phyloP scores from a whole-genome alignment of 2,888 invertebrate genomes.

The Agrochola lychnidis region DNA sequence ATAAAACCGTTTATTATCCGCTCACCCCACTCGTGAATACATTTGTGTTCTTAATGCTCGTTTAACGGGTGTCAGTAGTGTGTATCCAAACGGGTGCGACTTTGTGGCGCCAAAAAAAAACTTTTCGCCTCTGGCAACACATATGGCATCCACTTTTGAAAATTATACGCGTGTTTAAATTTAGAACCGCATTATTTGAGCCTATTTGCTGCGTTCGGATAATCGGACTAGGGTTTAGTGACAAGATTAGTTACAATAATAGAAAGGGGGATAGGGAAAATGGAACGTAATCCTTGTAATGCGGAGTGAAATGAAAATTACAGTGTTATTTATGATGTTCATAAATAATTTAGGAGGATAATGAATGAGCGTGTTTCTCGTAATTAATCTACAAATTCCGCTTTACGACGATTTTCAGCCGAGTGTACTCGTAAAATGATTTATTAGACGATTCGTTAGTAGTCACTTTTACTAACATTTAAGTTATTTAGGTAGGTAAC shows the following conservation, averaged over 20 bases:
- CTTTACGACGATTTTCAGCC: slow-evolving; percentile 12
- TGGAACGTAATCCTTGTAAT: slow-evolving; percentile 80
- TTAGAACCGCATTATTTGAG: slow-evolving; percentile 82
- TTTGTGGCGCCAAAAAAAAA: slow-evolving; percentile 79
- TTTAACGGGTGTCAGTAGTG: slow-evolving; percentile 73
- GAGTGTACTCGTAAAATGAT: not conserved
- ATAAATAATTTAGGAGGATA: slow-evolving; percentile 52
- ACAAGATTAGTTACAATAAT: slow-evolving; percentile 88
- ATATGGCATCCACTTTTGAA: slow-evolving; percentile 84
- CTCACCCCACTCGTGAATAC: slow-evolving; percentile 82
- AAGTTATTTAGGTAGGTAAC: too few relatives aligned
- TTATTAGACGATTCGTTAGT: not conserved
- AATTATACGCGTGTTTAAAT: slow-evolving; percentile 88
- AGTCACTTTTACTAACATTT: not conserved
- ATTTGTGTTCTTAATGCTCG: slow-evolving; percentile 80
- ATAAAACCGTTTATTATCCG: slow-evolving; percentile 86
- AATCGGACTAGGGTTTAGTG: slow-evolving; percentile 87
- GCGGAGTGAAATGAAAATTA: slow-evolving; percentile 81
- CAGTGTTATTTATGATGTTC: slow-evolving; percentile 68
- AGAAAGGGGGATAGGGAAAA: slow-evolving; percentile 78
- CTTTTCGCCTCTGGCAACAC: slow-evolving; percentile 80
- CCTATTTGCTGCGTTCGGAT: slow-evolving; percentile 80
- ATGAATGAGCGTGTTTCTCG: slow-evolving; percentile 53
- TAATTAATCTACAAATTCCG: slow-evolving; percentile 31
- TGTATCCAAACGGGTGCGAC: slow-evolving; percentile 78